Conservation (phyloP, 1,140 invertebrate species). For the Bicyclus anynana region DNA sequence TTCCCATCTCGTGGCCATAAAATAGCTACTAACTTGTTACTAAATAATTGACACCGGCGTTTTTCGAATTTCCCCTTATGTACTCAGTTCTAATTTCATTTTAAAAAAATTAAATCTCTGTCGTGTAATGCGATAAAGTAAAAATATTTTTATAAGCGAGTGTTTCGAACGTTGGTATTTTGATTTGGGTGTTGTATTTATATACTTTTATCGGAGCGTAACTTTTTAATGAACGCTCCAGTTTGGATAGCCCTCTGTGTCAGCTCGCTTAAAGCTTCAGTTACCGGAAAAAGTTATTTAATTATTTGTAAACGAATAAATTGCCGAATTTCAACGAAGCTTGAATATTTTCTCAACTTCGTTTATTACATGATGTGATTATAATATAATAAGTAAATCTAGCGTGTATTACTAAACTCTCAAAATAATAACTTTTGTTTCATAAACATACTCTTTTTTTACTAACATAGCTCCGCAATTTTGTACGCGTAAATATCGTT, state of each 20-base stretch:
- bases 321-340: neutral
- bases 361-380: neutral
- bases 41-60: too few relatives aligned
- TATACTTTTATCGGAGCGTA: slow-evolving; percentile 27
- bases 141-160: neutral
- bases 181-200: slow-evolving; percentile 27
- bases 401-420: too few relatives aligned
- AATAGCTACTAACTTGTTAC: too few relatives aligned
- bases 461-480: too few relatives aligned
- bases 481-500: too few relatives aligned
- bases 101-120: neutral
- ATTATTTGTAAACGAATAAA: slow-evolving; percentile 25
- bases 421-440: too few relatives aligned
- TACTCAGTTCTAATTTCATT: neutral
- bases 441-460: too few relatives aligned
- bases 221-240: slow-evolving; percentile 33
- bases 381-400: too few relatives aligned
- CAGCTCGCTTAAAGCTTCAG: slow-evolving; percentile 21
- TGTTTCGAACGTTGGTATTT: slow-evolving; percentile 7
- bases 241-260: slow-evolving; percentile 30
- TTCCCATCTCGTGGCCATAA: too few relatives aligned
- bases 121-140: neutral
- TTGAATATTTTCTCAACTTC: neutral
- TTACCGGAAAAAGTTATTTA: slow-evolving; percentile 27
- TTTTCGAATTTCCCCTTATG: too few relatives aligned